Base-by-base conservation (phyloP, 2,888 invertebrate species). In the Rhaphigaster nebulosa region DNA sequence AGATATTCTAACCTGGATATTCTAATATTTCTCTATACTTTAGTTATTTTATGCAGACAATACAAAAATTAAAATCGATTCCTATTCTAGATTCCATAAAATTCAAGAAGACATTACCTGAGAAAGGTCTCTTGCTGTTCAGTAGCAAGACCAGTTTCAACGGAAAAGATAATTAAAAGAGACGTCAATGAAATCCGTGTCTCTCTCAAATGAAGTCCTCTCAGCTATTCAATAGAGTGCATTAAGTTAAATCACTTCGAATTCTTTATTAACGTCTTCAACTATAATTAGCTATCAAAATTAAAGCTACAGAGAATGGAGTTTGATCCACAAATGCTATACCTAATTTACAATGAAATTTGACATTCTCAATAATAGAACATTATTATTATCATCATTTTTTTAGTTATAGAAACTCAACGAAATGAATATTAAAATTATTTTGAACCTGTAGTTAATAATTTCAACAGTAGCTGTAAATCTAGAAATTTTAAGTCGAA, bases 201-300 rank as follows among this genome's bases (percentile, higher is more conserved):
- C 80, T 23, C 80, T 23, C 38, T 26, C 41, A 80, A 80, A 80
- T 80, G 80, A 80, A 80, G 80, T 80, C 76, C 3, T 76, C 80
- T 80, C 6, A 41, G 41, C 41, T 41, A 80, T 65, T 65, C 29
- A 65, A 29, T n/a, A 60, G n/a, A n/a, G 60, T 60, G 15, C 54
- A 54, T 5, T 23, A 54, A 60, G 29, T 65, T 65, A 65, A 65
- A 65, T 65, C n/a, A 65, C 29, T 65, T 65, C 13, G 3, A 29
- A 65, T 8, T 65, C 13, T 29, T 29, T 65, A 29, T 29, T 65
- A 65, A 65, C 29, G 13, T 65, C 29, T 65, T 20, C n/a, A 65
- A 15, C n/a, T 13, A 65, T 29, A 65, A 15, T 65, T 29, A 13
- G 12, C n/a, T n/a, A 6, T 60, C 5, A 60, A 60, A 60, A 60